Conservation (phyloP, 2,113 vertebrate species). For the Psammodynastes pulverulentus region DNA sequence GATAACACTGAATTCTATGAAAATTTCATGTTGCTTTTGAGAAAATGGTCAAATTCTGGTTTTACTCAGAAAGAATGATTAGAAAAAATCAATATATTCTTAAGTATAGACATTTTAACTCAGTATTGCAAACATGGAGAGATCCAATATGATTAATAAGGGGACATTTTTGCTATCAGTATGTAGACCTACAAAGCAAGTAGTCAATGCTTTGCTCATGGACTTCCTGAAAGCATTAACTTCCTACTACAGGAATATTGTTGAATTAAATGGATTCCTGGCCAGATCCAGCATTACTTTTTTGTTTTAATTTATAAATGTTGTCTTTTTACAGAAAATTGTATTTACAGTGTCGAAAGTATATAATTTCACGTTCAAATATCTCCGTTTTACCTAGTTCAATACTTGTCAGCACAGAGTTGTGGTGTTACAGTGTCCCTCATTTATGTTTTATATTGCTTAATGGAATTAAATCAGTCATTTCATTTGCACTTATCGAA, state of each 20-base stretch:
- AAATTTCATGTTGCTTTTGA: not conserved
- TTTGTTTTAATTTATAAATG: not conserved
- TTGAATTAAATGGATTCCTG: not conserved
- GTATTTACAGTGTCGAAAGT: not conserved
- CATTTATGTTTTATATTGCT: not conserved
- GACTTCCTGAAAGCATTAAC: not conserved
- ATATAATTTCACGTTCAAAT: not conserved
- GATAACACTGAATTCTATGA: not conserved
- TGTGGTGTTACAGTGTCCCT: not conserved
- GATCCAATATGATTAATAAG: not conserved
- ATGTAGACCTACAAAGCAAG: not conserved
- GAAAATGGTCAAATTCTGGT: not conserved
- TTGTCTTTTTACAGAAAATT: not conserved
- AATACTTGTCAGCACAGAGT: not conserved
- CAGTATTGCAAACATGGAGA: not conserved
- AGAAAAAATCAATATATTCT: not conserved
- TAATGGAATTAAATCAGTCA: not conserved
- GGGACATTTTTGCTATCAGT: not conserved
- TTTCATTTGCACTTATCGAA: not conserved
- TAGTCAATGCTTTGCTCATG: not conserved
- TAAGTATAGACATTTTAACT: not conserved
- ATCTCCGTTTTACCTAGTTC: not conserved
- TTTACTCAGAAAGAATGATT: not conserved
- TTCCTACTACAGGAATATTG: not conserved
- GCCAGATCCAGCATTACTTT: not conserved